A percentile compares a stretch with the other conserved stretches of the same genome.
These are phyloP conservation scores for Epicampocera succincta DNA, from an alignment of 2,888 invertebrate species.

Conservation along the genomic window DNA sequence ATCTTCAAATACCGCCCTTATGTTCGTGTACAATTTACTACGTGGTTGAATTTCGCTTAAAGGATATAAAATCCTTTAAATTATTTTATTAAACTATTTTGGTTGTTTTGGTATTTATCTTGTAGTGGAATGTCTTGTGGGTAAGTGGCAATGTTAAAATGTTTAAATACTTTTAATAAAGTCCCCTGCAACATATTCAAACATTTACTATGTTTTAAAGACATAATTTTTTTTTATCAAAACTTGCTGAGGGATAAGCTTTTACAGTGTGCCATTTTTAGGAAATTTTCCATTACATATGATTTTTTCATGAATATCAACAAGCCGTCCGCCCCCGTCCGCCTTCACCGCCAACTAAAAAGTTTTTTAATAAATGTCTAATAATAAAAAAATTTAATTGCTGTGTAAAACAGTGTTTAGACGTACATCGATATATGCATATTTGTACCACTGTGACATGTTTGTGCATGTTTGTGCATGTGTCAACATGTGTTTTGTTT, in stretches of 20 bases:
- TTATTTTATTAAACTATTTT: conserved; percentile 62
- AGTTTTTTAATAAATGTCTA: not conserved
- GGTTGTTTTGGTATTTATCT: conserved; percentile 16
- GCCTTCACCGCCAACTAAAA: too few species aligned
- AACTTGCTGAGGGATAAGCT: not conserved
- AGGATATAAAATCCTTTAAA: conserved; percentile 56
- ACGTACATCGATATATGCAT: not conserved
- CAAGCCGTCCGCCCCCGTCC: too few species aligned
- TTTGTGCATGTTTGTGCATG: conserved; percentile 16
- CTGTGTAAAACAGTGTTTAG: too few species aligned
- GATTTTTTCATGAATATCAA: too few species aligned
- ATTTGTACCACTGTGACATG: conserved; percentile 16
- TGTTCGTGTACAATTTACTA: conserved; percentile 24
- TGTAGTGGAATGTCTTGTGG: conserved; percentile 63
- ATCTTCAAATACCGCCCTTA: too few species aligned
- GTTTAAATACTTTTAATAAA: conserved; percentile 43
- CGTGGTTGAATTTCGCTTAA: conserved; percentile 48
- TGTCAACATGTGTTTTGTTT: conserved; percentile 49
- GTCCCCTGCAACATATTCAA: conserved; percentile 41
- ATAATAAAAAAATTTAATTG: not conserved
- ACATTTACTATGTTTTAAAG: not conserved
- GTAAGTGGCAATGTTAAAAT: conserved; percentile 60
- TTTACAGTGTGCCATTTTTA: conserved; percentile 9
- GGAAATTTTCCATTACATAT: too few species aligned
- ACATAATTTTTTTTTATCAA: not conserved